These are phyloP conservation scores for Orgyia antiqua DNA, from an alignment of 2,888 invertebrate species.

Conservation along the genomic window DNA sequence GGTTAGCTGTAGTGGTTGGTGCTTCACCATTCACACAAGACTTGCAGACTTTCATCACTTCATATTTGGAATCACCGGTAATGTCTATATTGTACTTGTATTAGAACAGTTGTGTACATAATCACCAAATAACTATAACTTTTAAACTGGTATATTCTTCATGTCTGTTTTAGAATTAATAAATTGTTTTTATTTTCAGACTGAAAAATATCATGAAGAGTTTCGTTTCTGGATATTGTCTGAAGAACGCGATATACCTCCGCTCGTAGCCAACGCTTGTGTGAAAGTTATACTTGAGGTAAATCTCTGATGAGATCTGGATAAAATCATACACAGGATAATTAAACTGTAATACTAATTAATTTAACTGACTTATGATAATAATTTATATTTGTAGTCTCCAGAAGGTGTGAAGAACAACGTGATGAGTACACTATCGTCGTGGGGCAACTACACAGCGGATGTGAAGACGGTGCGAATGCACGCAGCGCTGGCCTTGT, in stretches of 20 bases:
- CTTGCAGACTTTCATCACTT: constrained; percentile 44
- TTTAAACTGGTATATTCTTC: no score
- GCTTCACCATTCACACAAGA: constrained; percentile 56
- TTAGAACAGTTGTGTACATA: no score
- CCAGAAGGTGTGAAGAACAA: constrained; percentile 87
- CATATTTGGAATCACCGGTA: constrained; percentile 36
- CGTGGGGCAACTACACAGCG: constrained; percentile 79
- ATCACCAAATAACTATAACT: no score
- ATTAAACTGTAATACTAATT: no score
- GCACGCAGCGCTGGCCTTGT: constrained; percentile 85
- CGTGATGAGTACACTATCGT: constrained; percentile 84
- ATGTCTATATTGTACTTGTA: no score
- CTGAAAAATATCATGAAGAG: constrained; percentile 45
- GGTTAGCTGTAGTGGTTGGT: constrained; percentile 55
- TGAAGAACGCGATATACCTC: constrained; percentile 88
- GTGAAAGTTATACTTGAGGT: constrained; percentile 80
- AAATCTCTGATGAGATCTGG: constrained; percentile 2
- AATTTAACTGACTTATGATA: no score
- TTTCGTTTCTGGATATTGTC: constrained; percentile 89
- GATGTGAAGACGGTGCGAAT: constrained; percentile 56
- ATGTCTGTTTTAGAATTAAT: no score
- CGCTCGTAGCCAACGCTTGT: constrained; percentile 85
- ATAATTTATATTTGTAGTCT: constrained; percentile 70
- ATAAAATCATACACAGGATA: no score
- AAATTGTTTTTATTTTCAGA: constrained; percentile 27